A percentile compares a stretch with the other conserved stretches of the same genome.
Evolutionary conservation across 2,797 vertebrate genomes (phyloP).

Genomic region (Spondyliosoma cantharus): DNA sequence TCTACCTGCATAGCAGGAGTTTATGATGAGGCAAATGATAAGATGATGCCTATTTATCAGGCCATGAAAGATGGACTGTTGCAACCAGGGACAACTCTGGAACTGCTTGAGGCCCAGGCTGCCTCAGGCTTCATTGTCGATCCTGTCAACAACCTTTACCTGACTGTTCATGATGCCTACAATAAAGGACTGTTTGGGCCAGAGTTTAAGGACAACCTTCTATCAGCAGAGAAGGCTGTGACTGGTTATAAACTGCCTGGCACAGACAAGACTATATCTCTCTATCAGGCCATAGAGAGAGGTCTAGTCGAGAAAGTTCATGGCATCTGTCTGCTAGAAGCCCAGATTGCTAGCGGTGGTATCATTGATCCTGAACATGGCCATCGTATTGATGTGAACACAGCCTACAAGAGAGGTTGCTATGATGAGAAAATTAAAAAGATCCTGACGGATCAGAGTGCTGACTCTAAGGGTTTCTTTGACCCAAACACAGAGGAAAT

Average conservation of each 20-base stretch:
- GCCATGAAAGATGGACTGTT: conserved; percentile 94
- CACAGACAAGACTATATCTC: conserved; percentile 90
- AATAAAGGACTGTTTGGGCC: conserved; percentile 90
- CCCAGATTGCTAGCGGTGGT: conserved; percentile 97
- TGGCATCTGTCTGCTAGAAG: conserved; percentile 93
- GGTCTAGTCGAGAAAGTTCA: conserved; percentile 93
- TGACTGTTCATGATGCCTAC: conserved; percentile 92
- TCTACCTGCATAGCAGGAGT: conserved; percentile 97
- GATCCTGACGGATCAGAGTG: conserved; percentile 88
- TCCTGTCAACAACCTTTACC: conserved; percentile 90
- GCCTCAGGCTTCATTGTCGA: conserved; percentile 98
- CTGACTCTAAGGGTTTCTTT: conserved; percentile 93
- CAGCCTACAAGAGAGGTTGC: conserved; percentile 92
- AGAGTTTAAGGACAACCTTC: conserved; percentile 92
- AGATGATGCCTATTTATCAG: conserved; percentile 90
- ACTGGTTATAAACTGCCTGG: conserved; percentile 93
- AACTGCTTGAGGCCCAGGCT: conserved; percentile 97
- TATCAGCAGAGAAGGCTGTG: conserved; percentile 94
- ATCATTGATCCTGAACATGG: conserved; percentile 95
- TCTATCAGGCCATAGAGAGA: conserved; percentile 95
- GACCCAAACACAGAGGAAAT: conserved; percentile 98
- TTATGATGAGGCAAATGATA: conserved; percentile 89
- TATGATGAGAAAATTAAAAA: conserved; percentile 92
- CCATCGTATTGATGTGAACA: conserved; percentile 90
- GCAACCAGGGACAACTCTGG: conserved; percentile 88